Conservation (phyloP, 2,888 invertebrate genomes). For the Eledona agricola region DNA sequence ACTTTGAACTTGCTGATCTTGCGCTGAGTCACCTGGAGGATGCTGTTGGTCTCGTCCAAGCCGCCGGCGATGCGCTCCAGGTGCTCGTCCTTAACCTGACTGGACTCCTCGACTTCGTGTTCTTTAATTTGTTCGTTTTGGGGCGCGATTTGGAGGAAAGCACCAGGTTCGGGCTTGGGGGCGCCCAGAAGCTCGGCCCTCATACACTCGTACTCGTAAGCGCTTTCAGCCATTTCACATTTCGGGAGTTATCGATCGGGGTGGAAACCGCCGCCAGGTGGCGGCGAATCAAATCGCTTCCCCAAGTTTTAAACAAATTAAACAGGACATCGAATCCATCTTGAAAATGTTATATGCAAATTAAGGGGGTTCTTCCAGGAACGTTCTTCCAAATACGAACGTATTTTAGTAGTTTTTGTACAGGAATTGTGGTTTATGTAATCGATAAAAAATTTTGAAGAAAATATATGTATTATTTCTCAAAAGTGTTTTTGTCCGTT, state of each 20-base stretch:
- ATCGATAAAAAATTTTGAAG: too few species aligned
- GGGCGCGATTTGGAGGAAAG: constrained; percentile 70
- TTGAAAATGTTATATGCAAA: too few species aligned
- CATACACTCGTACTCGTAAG: constrained; percentile 80
- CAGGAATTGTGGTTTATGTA: too few species aligned
- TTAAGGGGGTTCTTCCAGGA: too few species aligned
- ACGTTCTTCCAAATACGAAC: too few species aligned
- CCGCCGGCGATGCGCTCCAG: constrained; percentile 74
- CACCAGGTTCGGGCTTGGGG: constrained; percentile 72
- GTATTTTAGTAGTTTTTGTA: too few species aligned
- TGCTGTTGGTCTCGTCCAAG: constrained; percentile 81
- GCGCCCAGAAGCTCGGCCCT: constrained; percentile 81
- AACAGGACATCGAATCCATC: too few species aligned
- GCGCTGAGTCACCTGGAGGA: constrained; percentile 82
- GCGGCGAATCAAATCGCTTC: too few species aligned
- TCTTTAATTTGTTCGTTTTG: constrained; percentile 60
- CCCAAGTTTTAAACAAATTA: too few species aligned
- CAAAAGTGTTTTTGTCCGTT: too few species aligned
- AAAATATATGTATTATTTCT: too few species aligned
- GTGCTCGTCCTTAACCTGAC: constrained; percentile 64
- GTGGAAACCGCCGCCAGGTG: neutral
- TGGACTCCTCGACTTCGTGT: constrained; percentile 64
- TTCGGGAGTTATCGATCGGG: constrained; percentile 34
- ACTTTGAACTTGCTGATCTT: constrained; percentile 88
- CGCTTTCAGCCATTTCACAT: constrained; percentile 71